Base-by-base conservation (phyloP, 2,888 invertebrate genomes). In the Drosophila affinis region DNA sequence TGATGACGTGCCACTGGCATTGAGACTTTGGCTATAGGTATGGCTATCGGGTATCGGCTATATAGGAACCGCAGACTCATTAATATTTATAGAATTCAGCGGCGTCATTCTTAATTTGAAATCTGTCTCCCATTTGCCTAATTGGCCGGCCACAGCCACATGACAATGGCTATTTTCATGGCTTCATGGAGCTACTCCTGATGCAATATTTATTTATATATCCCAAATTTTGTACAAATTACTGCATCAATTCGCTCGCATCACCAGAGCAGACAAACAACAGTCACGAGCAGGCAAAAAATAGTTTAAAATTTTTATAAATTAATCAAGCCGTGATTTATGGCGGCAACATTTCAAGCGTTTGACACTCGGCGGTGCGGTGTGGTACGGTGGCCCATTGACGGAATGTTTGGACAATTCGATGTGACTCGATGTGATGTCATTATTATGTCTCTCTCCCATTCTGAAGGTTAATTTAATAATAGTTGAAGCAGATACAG, bases 381-480 rank as follows among this genome's bases (percentile, higher is more conserved):
- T 34, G 39, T 2, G 29, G 29, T 29, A 14, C 39, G 39, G 39
- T 39, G 39, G 39, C 39, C 39, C 60, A 64, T 73, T 64, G 65
- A 63, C 68, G 34, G 51, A 72, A 63, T 61, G 39, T 62, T 63
- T 63, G 63, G 63, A 24, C 63, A 62, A 63, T 21, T 46, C 48
- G 69, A 12, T 69, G 62, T 48, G 56, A 34, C 51, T 49, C 34
- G 57, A 53, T 77, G 76, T 87, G 87, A 87, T 87, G 87, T 87
- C 87, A 87, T 89, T 88, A 86, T 77, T 70, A 64, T 51, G 34
- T 61, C 54, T 45, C 56, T 62, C 27, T 61, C 58, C 69, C 53
- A 62, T 56, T 75, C 55, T 78, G 86, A 89, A 87, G 87, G 87
- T 89, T 87, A 89, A 89, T 89, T 88, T 70, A 89, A 89, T 89